phyloP scores from a whole-genome alignment of 2,797 vertebrate genomes.

The Urocyon cinereoargenteus region DNA sequence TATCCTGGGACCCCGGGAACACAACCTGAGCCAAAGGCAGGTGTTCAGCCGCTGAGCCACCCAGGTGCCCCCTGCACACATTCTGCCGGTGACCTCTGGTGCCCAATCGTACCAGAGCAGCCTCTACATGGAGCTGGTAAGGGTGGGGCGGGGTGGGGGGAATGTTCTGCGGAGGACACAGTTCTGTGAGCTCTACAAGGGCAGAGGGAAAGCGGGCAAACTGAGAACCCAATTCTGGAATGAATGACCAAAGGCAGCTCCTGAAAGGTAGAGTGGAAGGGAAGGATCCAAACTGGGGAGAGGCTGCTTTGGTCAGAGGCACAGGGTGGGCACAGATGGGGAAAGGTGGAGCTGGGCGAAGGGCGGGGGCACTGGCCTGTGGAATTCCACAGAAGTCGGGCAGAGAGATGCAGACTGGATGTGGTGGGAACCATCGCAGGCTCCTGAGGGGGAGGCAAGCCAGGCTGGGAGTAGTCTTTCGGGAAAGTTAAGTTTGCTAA shows the following conservation, averaged over 20 bases:
- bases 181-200: not conserved
- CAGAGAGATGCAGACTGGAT: not conserved
- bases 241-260: not conserved
- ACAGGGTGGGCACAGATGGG: rapidly evolving
- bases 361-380: rapidly evolving
- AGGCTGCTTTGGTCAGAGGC: not conserved
- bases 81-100: not conserved
- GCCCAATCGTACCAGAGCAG: no score
- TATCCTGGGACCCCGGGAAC: no score
- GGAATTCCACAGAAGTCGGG: not conserved
- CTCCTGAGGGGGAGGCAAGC: not conserved
- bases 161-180: not conserved
- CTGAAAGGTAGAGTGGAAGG: not conserved
- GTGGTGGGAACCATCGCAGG: not conserved
- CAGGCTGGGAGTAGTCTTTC: not conserved
- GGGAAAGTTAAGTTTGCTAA: not conserved
- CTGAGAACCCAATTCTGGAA: rapidly evolving
- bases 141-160: no score
- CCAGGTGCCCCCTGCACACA: not conserved
- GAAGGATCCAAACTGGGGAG: no score
- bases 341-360: not conserved
- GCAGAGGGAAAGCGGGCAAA: not conserved
- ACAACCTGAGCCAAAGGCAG: no score
- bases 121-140: not conserved
- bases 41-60: no score